Conservation (phyloP, 2,113 vertebrate genomes). For the Xenopus tropicalis region UCB_Xtro_10.0 CM004450.2:104160501-104161000, state of each 20-base stretch:
- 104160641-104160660: conserved; percentile 70
- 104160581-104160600: conserved; percentile 59
- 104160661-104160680: conserved; percentile 88
- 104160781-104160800: conserved; percentile 76
- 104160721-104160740: conserved; percentile 85
- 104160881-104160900: conserved; percentile 82
- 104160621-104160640: conserved; percentile 68
- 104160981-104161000: conserved; percentile 94
- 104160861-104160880: conserved; percentile 75
- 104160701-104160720: conserved; percentile 91
- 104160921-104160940: conserved; percentile 72
- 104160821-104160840: conserved; percentile 68
- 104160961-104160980: conserved; percentile 86
- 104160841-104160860: conserved; percentile 75
- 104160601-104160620: conserved; percentile 66
- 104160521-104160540: too few species aligned
- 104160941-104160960: conserved; percentile 75
- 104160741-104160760: conserved; percentile 83
- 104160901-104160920: conserved; percentile 83
- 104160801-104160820: conserved; percentile 71
- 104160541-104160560: neutral
- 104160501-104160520: too few species aligned
- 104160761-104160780: conserved; percentile 74
- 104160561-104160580: conserved; percentile 62
- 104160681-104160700: conserved; percentile 93